Base-by-base conservation (phyloP, 1,140 invertebrate genomes). In the Contarinia nasturtii region DNA sequence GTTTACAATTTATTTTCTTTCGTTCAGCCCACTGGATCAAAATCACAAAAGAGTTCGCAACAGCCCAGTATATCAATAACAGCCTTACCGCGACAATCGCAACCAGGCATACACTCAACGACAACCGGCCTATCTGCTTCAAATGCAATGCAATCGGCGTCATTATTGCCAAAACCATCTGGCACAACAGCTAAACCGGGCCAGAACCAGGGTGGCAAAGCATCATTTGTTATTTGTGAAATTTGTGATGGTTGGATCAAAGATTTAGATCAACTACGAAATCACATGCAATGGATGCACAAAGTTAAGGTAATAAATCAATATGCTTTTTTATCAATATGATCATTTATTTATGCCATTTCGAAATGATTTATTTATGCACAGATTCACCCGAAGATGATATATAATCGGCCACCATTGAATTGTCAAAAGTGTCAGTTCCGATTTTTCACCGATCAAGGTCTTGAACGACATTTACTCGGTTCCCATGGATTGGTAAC, bases 351-450 rank as follows among this genome's bases (percentile, higher is more conserved):
- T n/a, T n/a, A n/a, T n/a, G n/a, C n/a, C n/a, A n/a, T n/a, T n/a
- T 36, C 34, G n/a, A 36, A 36, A 10, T 36, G 10, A 10, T 36
- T 36, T 10, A n/a, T 36, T 36, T 36, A n/a, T 10, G 10, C n/a
- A n/a, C 19, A 64, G 68, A 92, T 92, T 57, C 88, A 92, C 70
- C 88, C 87, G 50, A 92, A 92, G 67, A 92, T 92, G 88, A 89
- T 92, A 50, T 87, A 90, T 59, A 91, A 89, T 65, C 71, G 87
- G 66, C 88, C 90, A 50, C 90, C 90, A 33, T 68, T 95, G 47
- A 94, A 93, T 63, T 95, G 90, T 65, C 88, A 92, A 63, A 92
- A 94, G 63, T 95, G 91, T 74, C 86, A 93, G 67, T 92, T 90
- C 64, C 65, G 74, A 48, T 77, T 77, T 57, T 76, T 76, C 53